Evolutionary conservation across 2,888 invertebrate genomes (phyloP).

Genomic region (Tuta absoluta): DNA sequence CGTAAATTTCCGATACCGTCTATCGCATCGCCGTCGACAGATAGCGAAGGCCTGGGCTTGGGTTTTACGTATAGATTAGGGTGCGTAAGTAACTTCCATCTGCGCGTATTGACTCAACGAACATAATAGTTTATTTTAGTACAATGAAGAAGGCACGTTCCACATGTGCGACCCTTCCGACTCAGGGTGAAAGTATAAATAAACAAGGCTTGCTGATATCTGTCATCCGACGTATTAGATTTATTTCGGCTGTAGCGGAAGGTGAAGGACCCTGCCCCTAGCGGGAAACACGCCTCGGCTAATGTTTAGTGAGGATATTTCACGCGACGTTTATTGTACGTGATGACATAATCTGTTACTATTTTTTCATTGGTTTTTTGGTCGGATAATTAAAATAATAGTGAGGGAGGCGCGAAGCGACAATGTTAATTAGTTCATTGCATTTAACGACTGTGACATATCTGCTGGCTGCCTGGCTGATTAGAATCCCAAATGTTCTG

Average conservation of each 20-base stretch:
- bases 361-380: constrained; percentile 20
- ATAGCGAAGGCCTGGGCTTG: constrained; percentile 12
- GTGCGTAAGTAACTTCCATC: constrained; percentile 31
- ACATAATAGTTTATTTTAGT: constrained; percentile 74
- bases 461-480: constrained; percentile 7
- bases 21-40: constrained; percentile 23
- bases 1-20: constrained; percentile 23
- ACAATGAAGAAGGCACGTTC: constrained; percentile 58
- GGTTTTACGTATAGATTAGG: constrained; percentile 24
- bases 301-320: constrained; percentile 53
- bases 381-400: constrained; percentile 25
- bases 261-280: constrained; percentile 72
- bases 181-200: constrained; percentile 76
- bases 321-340: constrained; percentile 38
- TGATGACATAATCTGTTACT: constrained; percentile 31
- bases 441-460: constrained; percentile 23
- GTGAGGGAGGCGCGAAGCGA: constrained; percentile 27
- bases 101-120: constrained; percentile 62
- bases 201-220: constrained; percentile 80
- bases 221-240: constrained; percentile 79
- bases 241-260: constrained; percentile 75
- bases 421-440: constrained; percentile 25
- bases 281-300: constrained; percentile 47
- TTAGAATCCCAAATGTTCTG: constrained; percentile 15
- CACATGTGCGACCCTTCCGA: constrained; percentile 64